These are phyloP conservation scores for Ceramica pisi DNA, from an alignment of 2,888 invertebrate genomes.

Conservation along the genomic window DNA sequence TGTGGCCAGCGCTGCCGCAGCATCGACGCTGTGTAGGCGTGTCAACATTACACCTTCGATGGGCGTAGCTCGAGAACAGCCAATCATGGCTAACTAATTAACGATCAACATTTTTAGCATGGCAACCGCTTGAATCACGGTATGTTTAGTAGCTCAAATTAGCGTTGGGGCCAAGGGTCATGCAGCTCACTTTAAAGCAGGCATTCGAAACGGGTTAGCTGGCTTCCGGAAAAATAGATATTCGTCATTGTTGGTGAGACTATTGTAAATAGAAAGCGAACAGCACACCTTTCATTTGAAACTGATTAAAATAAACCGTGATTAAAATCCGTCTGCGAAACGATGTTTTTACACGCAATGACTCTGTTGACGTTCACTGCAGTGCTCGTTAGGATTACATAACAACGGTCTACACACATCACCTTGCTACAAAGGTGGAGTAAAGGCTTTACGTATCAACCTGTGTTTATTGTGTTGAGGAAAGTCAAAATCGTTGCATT, in stretches of 20 bases:
- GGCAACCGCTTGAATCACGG: slow-evolving; percentile 25
- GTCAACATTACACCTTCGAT: slow-evolving; percentile 55
- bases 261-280: no score
- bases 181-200: background rate
- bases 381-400: no score
- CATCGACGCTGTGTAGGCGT: slow-evolving; percentile 72
- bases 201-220: background rate
- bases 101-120: slow-evolving; percentile 51
- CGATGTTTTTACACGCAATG: background rate
- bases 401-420: no score
- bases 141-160: slow-evolving; percentile 12
- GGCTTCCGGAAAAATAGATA: background rate
- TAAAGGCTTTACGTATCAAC: no score
- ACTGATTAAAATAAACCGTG: background rate
- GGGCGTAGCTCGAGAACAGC: slow-evolving; percentile 57
- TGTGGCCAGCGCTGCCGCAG: slow-evolving; percentile 67
- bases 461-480: no score
- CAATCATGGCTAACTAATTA: slow-evolving; percentile 63
- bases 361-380: no score
- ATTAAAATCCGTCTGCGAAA: background rate
- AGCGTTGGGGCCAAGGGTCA: slow-evolving; percentile 6
- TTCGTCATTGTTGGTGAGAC: background rate
- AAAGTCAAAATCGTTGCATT: no score
- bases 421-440: no score
- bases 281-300: background rate